These are phyloP conservation scores for Andrena praecox DNA, from an alignment of 2,888 invertebrate species.

Conservation along the genomic window DNA sequence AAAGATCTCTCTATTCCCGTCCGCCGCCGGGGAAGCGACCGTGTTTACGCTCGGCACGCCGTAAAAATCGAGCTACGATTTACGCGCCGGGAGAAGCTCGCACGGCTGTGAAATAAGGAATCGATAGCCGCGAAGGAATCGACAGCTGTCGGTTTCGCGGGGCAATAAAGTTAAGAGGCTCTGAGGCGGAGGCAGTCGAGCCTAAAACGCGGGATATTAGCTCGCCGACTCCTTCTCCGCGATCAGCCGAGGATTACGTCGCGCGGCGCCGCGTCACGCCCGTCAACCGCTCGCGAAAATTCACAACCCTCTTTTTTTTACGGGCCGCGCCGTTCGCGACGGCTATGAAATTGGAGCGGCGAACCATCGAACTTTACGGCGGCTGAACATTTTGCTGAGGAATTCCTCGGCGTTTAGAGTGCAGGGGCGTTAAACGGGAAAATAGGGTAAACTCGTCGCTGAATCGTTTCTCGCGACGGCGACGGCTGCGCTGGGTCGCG, in stretches of 20 bases:
- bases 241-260: background rate
- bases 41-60: background rate
- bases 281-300: background rate
- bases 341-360: background rate
- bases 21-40: background rate
- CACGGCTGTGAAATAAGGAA: slow-evolving; percentile 16
- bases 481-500: background rate
- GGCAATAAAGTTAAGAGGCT: slow-evolving; percentile 63
- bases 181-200: slow-evolving; percentile 51
- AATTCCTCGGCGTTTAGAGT: background rate
- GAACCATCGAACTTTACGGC: background rate
- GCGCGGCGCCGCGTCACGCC: too few relatives aligned
- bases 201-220: slow-evolving; percentile 14
- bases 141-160: slow-evolving; percentile 58
- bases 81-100: background rate
- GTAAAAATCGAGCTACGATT: background rate
- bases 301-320: background rate
- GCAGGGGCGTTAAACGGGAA: slow-evolving; percentile 4
- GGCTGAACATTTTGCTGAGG: background rate
- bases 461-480: background rate
- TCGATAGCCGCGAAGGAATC: slow-evolving; percentile 55
- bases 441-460: slow-evolving; percentile 28
- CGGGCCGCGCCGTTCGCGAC: background rate
- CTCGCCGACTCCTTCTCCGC: slow-evolving; percentile 19
- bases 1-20: too few relatives aligned